Percentiles rank a stretch among this genome's conserved stretches.
phyloP scores from a whole-genome alignment of 2,888 invertebrate genomes.

The Meloe dianella region DNA sequence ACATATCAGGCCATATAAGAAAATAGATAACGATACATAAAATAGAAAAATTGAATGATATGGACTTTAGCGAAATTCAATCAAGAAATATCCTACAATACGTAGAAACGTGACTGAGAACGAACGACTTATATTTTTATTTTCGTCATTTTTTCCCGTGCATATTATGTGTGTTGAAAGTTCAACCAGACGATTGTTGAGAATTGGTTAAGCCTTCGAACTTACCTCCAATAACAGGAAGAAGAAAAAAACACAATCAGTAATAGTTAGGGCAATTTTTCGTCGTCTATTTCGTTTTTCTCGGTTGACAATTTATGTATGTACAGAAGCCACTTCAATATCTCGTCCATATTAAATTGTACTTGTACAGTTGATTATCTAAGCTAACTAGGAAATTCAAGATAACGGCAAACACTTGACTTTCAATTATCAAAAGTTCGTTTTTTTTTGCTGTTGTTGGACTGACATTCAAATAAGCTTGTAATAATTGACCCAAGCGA shows the following conservation, averaged over 20 bases:
- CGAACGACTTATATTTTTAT: slow-evolving; percentile 15
- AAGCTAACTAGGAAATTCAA: background rate
- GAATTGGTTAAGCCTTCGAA: slow-evolving; percentile 8
- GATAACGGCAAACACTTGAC: background rate
- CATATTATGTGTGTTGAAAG: background rate
- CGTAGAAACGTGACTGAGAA: slow-evolving; percentile 34
- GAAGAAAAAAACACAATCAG: background rate
- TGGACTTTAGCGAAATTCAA: slow-evolving; percentile 36
- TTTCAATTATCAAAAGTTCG: background rate
- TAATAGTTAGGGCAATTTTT: background rate
- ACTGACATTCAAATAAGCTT: background rate
- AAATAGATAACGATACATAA: slow-evolving; percentile 38
- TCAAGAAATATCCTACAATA: slow-evolving; percentile 36
- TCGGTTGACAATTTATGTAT: background rate
- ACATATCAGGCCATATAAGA: slow-evolving; percentile 25
- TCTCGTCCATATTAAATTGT: background rate
- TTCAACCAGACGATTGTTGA: slow-evolving; percentile 7
- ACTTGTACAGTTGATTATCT: no score
- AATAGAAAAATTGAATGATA: slow-evolving; percentile 16
- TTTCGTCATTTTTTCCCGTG: background rate
- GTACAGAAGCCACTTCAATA: background rate
- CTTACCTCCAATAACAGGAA: slow-evolving; percentile 4
- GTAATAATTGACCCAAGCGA: no score
- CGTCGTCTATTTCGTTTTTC: background rate
- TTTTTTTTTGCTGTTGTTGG: background rate